Conservation (phyloP, 2,888 invertebrate species). For the Xanthorhoe spadicearia region DNA sequence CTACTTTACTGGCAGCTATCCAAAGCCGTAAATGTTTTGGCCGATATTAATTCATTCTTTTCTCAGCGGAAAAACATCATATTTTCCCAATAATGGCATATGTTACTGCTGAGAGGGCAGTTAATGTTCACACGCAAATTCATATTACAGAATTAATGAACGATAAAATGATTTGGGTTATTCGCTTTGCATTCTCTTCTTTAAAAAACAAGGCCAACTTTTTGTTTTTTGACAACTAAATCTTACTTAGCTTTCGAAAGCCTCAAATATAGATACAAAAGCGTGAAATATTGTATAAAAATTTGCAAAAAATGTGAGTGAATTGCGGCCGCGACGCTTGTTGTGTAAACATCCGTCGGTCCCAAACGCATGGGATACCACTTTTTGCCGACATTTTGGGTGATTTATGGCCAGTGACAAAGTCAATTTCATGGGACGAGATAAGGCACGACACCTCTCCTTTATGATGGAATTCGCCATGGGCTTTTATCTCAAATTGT, state of each 20-base stretch:
- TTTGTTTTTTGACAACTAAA: conserved; percentile 52
- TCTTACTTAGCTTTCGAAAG: conserved; percentile 40
- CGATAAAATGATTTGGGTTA: conserved; percentile 14
- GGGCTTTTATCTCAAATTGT: conserved; percentile 79
- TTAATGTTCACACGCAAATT: conserved; percentile 46
- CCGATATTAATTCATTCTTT: conserved; percentile 70
- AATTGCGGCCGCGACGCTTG: conserved; percentile 62
- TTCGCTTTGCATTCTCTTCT: conserved; percentile 12
- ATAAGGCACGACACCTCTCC: conserved; percentile 66
- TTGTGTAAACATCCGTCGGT: conserved; percentile 79
- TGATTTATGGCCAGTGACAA: conserved; percentile 83
- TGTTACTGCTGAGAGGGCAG: conserved; percentile 53
- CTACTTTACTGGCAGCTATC: conserved; percentile 77
- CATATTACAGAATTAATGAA: conserved; percentile 11
- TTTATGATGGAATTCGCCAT: conserved; percentile 73
- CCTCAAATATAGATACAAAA: conserved; percentile 45
- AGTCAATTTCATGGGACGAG: conserved; percentile 80
- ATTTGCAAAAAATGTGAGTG: conserved; percentile 56
- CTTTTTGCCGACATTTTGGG: conserved; percentile 66
- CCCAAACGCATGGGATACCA: conserved; percentile 66
- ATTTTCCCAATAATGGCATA: conserved; percentile 70
- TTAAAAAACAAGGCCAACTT: background rate
- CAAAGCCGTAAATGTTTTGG: conserved; percentile 61
- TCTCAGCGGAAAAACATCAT: conserved; percentile 78
- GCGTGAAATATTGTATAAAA: conserved; percentile 56